Conservation (phyloP, 92 coral and sea anemone genomes). For the Muricea muricata region DNA sequence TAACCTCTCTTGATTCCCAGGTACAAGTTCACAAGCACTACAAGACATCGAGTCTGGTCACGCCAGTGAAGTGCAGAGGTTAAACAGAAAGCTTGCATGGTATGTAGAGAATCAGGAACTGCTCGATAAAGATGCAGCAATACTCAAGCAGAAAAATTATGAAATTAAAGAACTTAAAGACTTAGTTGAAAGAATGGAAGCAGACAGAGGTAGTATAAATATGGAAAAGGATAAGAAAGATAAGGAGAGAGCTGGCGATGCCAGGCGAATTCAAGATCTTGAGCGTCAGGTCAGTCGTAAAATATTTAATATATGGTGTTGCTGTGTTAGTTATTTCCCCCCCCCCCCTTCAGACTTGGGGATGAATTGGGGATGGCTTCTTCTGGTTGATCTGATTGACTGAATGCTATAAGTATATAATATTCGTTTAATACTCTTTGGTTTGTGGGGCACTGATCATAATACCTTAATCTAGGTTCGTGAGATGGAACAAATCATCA, state of each 20-base stretch:
- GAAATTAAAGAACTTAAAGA: slow-evolving; percentile 86
- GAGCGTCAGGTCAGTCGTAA: slow-evolving; percentile 81
- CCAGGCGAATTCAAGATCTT: slow-evolving; percentile 89
- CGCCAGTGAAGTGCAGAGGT: slow-evolving; percentile 76
- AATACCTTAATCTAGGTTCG: slow-evolving; percentile 67
- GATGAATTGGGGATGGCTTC: too few relatives aligned
- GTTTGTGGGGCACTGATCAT: too few relatives aligned
- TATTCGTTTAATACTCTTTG: too few relatives aligned
- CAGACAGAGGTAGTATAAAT: slow-evolving; percentile 80
- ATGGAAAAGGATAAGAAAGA: slow-evolving; percentile 83
- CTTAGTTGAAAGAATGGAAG: slow-evolving; percentile 76
- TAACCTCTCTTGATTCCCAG: slow-evolving; percentile 2
- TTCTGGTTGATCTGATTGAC: too few relatives aligned
- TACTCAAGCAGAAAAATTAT: slow-evolving; percentile 79
- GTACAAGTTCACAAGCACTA: slow-evolving; percentile 30
- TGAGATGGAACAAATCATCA: slow-evolving; percentile 98
- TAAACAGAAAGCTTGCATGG: slow-evolving; percentile 94
- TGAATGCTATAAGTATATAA: too few relatives aligned
- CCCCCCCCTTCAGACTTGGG: too few relatives aligned
- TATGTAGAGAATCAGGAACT: slow-evolving; percentile 95
- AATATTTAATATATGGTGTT: too few relatives aligned
- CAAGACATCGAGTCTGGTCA: slow-evolving; percentile 72
- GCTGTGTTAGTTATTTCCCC: too few relatives aligned
- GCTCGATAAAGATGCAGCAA: slow-evolving; percentile 83
- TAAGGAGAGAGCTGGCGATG: slow-evolving; percentile 79